A percentile compares a stretch with the other conserved stretches of the same genome.
phyloP scores from a whole-genome alignment of 2,797 vertebrate species.

The Eutrigla gurnardus region DNA sequence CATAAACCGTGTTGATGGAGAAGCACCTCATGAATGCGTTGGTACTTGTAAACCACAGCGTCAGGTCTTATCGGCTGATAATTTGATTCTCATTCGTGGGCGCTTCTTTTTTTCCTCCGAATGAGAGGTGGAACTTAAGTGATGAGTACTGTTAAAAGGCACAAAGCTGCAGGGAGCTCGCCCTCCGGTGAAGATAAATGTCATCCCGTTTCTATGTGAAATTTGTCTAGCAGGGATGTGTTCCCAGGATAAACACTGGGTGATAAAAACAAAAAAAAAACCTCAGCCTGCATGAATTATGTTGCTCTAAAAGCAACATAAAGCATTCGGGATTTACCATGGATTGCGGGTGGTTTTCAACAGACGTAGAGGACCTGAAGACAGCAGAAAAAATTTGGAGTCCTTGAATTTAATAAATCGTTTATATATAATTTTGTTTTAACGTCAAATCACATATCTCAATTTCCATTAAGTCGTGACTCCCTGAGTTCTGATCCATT shows the following conservation, averaged over 20 bases:
- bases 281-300: slow-evolving; percentile 68
- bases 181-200: slow-evolving; percentile 66
- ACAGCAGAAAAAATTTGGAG: slow-evolving; percentile 38
- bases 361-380: slow-evolving; percentile 1
- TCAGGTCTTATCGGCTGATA: slow-evolving; percentile 20
- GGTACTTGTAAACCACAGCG: slow-evolving; percentile 17
- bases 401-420: too few species aligned
- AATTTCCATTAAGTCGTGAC: neutral
- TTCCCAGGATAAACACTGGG: slow-evolving; percentile 76
- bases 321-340: slow-evolving; percentile 62
- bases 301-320: slow-evolving; percentile 76
- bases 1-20: slow-evolving; percentile 32
- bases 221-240: slow-evolving; percentile 62
- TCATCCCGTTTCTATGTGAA: slow-evolving; percentile 59
- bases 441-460: neutral
- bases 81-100: slow-evolving; percentile 14
- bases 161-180: slow-evolving; percentile 33
- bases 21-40: neutral
- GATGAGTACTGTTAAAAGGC: slow-evolving; percentile 6
- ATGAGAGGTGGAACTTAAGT: slow-evolving; percentile 2
- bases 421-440: too few species aligned
- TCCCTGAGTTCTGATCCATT: slow-evolving; percentile 10
- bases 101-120: neutral
- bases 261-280: slow-evolving; percentile 61
- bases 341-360: slow-evolving; percentile 42